These are phyloP conservation scores for Anarsia innoxiella DNA, from an alignment of 2,888 invertebrate genomes.

Conservation along the genomic window DNA sequence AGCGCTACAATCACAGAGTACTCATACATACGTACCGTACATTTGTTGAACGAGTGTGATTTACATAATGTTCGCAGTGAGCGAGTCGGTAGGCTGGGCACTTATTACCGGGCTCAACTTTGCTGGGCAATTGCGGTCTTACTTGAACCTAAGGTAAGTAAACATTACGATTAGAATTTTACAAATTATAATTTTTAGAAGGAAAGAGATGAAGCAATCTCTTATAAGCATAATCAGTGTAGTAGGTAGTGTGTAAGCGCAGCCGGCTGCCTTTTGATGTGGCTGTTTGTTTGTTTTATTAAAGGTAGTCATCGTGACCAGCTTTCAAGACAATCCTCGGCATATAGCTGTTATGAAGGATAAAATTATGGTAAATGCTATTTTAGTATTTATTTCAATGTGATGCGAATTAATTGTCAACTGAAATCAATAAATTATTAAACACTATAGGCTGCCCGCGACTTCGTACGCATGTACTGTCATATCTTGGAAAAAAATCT, in stretches of 20 bases:
- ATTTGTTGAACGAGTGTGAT: constrained; percentile 39
- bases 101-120: constrained; percentile 54
- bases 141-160: constrained; percentile 50
- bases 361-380: constrained; percentile 54
- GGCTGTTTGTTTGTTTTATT: constrained; percentile 17
- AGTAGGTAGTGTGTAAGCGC: too few species aligned
- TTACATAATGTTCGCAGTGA: constrained; percentile 30
- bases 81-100: constrained; percentile 32
- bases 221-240: too few species aligned
- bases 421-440: too few species aligned
- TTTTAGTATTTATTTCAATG: too few species aligned
- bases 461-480: too few species aligned
- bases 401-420: too few species aligned
- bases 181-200: too few species aligned
- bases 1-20: constrained; percentile 33
- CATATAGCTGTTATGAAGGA: constrained; percentile 45
- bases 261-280: too few species aligned
- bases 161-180: too few species aligned
- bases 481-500: too few species aligned
- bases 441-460: too few species aligned
- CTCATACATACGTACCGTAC: constrained; percentile 29
- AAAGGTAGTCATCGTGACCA: constrained; percentile 48
- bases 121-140: constrained; percentile 59
- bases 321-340: constrained; percentile 25
- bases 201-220: too few species aligned